These are phyloP conservation scores for Drosophila sproati DNA, from an alignment of 1,140 invertebrate species.

Conservation along the genomic window DNA sequence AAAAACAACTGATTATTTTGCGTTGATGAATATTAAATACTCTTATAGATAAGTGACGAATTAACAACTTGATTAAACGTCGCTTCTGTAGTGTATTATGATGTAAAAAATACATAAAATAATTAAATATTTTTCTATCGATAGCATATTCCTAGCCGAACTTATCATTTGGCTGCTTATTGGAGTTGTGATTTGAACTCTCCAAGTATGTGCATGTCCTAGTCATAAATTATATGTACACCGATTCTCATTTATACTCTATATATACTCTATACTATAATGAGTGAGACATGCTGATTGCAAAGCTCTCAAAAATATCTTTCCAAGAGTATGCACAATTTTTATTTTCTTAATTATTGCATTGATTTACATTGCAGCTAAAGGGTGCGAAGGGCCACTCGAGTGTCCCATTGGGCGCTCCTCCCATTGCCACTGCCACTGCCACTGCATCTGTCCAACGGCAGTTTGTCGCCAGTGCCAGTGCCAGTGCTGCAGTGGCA, in stretches of 20 bases:
- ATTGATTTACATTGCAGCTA: conserved; percentile 69
- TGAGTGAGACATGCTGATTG: not conserved
- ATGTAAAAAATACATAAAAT: no score
- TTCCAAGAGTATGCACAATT: not conserved
- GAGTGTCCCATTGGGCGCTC: conserved; percentile 43
- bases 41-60: not conserved
- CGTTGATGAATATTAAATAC: not conserved
- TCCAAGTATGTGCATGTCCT: no score
- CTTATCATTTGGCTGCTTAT: no score
- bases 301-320: not conserved
- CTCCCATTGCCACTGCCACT: not conserved
- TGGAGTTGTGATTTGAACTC: no score
- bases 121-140: no score
- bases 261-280: no score
- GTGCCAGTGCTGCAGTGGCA: conserved; percentile 1
- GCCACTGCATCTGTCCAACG: conserved; percentile 18
- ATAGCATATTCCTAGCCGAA: no score
- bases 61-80: no score
- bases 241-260: no score
- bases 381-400: conserved; percentile 58
- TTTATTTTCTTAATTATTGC: conserved; percentile 74
- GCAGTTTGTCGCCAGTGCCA: conserved; percentile 75
- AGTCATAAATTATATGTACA: no score
- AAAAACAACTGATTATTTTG: not conserved
- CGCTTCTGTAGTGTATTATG: no score